Base-by-base conservation (phyloP, 2,113 vertebrate species). In the Paramormyrops kingsleyae region DNA sequence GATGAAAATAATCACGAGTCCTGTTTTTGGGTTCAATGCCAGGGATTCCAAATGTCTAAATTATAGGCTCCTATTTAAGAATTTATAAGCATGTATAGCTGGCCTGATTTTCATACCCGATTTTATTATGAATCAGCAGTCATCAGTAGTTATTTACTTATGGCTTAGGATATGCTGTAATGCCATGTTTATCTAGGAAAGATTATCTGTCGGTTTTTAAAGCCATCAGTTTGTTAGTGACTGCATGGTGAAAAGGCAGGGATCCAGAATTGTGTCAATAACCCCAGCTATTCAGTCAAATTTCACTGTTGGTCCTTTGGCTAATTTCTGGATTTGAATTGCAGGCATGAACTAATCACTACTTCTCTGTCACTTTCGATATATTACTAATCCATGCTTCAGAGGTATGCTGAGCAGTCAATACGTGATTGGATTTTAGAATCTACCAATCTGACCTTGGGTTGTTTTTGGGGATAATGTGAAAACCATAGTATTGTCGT, bases 261-360 rank as follows among this genome's bases (percentile, higher is more conserved):
- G 49, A 89, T 89, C 89, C 92, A 90, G 93, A 90, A 88, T 91
- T 92, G 90, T 92, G 90, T 92, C 88, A 90, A 90, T 91, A 93
- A 94, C 89, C 87, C 90, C 27, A 24, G 84, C 91, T 59, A 19
- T 50, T 89, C 83, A 83, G 93, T 86, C 47, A 52, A 90, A 94
- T 27, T 74, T 90, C 90, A 94, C 93, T 93, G 94, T n/a, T 92
- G 93, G 93, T 96, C 94, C 94, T 94, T 94, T 92, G 92, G 93
- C 96, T 96, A 95, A 96, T 96, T 94, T 92, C 92, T 90, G 90
- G 93, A 90, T 96, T 94, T 96, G 94, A 96, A 96, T 96, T 94
- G 92, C 96, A 97, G 97, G 97, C 97, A 98, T 97, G 96, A 97
- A 97, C 97, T 98, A 97, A 98, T 97, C 95, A 95, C 92, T 94